Conservation (phyloP, 2,888 invertebrate genomes). For the Eretmocerus hayati region DNA sequence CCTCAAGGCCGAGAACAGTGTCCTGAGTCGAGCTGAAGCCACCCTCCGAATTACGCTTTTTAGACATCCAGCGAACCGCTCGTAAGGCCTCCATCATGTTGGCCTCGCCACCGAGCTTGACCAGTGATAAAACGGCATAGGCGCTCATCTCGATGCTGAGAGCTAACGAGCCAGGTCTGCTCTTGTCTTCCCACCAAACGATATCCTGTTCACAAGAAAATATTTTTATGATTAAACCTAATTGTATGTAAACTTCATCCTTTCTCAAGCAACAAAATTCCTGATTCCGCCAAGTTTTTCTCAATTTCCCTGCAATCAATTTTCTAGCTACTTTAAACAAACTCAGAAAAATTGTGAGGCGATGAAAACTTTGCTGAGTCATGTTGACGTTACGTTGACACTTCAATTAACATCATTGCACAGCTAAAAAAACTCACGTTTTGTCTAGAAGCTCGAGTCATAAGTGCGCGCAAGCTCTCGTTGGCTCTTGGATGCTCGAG, state of each 20-base stretch:
- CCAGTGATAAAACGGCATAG: conserved; percentile 58
- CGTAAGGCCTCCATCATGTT: conserved; percentile 54
- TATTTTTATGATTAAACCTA: too few relatives aligned
- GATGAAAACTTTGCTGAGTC: too few relatives aligned
- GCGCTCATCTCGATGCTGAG: conserved; percentile 63
- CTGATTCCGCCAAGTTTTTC: too few relatives aligned
- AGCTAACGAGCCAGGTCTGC: conserved; percentile 48
- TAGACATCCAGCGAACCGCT: conserved; percentile 66
- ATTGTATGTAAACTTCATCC: too few relatives aligned
- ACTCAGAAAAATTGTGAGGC: too few relatives aligned
- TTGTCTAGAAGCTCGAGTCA: conserved; percentile 45
- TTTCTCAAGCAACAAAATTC: too few relatives aligned
- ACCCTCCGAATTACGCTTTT: conserved; percentile 61
- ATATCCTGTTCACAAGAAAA: too few relatives aligned
- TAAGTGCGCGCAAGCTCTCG: conserved; percentile 43
- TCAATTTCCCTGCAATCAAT: too few relatives aligned
- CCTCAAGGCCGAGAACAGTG: conserved; percentile 57
- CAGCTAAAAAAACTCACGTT: too few relatives aligned
- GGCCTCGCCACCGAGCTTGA: conserved; percentile 48
- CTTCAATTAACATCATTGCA: too few relatives aligned
- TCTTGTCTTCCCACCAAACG: conserved; percentile 51
- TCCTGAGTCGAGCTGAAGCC: conserved; percentile 73
- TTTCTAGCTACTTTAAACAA: too few relatives aligned
- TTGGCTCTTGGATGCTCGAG: conserved; percentile 48
- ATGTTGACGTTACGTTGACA: too few relatives aligned